Evolutionary conservation across 2,888 invertebrate genomes (phyloP).

Genomic region (Alsophila aescularia): DNA sequence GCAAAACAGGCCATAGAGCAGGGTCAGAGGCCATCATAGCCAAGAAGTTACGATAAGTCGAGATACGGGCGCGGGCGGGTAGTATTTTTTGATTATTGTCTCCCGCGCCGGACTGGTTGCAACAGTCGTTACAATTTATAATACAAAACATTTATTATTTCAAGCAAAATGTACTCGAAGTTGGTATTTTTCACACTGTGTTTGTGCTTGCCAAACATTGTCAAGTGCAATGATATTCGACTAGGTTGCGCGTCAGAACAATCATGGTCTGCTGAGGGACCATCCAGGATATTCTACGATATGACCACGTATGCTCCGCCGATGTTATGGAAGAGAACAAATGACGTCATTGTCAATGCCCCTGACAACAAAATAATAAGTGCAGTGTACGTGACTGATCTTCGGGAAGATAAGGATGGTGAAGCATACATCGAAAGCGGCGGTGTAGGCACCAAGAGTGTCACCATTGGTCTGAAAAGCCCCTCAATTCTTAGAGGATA

Average conservation of each 20-base stretch:
- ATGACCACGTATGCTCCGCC: conserved; percentile 67
- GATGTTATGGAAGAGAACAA: conserved; percentile 68
- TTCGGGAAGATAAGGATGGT: conserved; percentile 66
- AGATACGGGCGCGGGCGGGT: too few relatives aligned
- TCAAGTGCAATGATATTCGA: conserved; percentile 32
- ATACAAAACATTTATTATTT: too few relatives aligned
- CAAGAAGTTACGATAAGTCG: too few relatives aligned
- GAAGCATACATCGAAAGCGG: conserved; percentile 65
- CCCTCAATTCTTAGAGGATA: conserved; percentile 70
- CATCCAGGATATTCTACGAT: conserved; percentile 63
- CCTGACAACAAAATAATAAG: conserved; percentile 62
- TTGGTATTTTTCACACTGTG: conserved; percentile 17
- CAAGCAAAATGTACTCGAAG: conserved; percentile 31
- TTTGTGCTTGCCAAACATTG: conserved; percentile 15
- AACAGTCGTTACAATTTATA: too few relatives aligned
- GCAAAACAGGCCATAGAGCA: too few relatives aligned
- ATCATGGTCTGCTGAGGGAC: too few relatives aligned
- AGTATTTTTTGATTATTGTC: too few relatives aligned
- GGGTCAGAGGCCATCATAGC: too few relatives aligned
- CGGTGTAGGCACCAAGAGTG: conserved; percentile 64
- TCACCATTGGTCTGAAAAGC: conserved; percentile 66
- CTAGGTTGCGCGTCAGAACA: conserved; percentile 25
- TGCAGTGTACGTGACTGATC: conserved; percentile 65
- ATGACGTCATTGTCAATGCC: conserved; percentile 60
- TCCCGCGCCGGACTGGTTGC: too few relatives aligned